A percentile compares a stretch with the other conserved stretches of the same genome.
phyloP scores from a whole-genome alignment of 2,797 vertebrate genomes.

The Varecia variegata region DNA sequence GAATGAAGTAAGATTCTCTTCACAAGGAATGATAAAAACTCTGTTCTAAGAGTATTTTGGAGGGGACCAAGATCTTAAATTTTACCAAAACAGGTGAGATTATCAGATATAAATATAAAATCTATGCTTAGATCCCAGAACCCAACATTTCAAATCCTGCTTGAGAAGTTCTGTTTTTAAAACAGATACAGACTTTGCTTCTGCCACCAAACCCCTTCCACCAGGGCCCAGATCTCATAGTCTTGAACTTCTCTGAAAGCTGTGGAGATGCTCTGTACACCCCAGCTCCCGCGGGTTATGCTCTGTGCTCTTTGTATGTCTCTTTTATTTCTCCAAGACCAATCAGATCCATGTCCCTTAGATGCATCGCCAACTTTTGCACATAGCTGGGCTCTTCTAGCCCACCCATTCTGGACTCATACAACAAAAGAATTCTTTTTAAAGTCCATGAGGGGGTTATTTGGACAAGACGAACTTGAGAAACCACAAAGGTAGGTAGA shows the following conservation, averaged over 20 bases:
- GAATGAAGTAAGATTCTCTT: background rate
- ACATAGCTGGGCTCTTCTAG: background rate
- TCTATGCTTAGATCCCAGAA: background rate
- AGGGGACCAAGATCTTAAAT: background rate
- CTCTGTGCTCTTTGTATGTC: background rate
- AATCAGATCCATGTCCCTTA: background rate
- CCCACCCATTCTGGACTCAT: background rate
- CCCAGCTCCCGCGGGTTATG: accelerated
- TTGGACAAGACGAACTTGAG: background rate
- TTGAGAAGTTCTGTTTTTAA: background rate
- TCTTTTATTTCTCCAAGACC: background rate
- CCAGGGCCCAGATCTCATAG: accelerated
- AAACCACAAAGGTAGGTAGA: background rate
- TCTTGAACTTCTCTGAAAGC: background rate
- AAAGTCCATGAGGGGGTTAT: background rate
- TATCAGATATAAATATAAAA: background rate
- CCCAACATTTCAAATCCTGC: background rate
- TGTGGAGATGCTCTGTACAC: accelerated
- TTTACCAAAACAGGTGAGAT: background rate
- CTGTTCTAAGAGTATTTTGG: background rate
- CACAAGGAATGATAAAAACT: background rate
- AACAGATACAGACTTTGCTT: accelerated
- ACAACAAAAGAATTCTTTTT: background rate
- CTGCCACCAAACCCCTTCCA: too few relatives aligned
- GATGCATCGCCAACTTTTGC: background rate